Evolutionary conservation across 2,888 invertebrate species (phyloP).

Genomic region (Trypoxylon attenuatum): DNA sequence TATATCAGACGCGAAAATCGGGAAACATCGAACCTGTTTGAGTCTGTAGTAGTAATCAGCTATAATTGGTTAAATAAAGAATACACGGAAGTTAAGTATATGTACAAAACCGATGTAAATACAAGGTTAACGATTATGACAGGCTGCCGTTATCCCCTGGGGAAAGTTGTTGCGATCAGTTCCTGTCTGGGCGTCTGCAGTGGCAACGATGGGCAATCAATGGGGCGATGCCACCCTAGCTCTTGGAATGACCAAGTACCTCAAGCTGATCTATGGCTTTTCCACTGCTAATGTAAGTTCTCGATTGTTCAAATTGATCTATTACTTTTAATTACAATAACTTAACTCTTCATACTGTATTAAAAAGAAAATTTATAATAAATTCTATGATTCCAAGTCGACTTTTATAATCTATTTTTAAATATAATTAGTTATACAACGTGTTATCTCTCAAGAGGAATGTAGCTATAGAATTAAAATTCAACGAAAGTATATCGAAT

Average conservation of each 20-base stretch:
- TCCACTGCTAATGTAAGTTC: slow-evolving; percentile 77
- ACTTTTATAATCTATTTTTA: too few relatives aligned
- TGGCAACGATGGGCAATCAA: slow-evolving; percentile 78
- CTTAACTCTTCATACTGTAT: too few relatives aligned
- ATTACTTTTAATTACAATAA: too few relatives aligned
- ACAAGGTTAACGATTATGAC: slow-evolving; percentile 4
- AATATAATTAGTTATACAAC: too few relatives aligned
- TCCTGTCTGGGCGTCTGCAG: slow-evolving; percentile 79
- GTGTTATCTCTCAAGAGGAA: neutral
- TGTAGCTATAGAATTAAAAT: neutral
- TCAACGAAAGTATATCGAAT: neutral
- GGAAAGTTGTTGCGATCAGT: slow-evolving; percentile 76
- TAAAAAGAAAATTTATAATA: too few relatives aligned
- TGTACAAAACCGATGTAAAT: too few relatives aligned
- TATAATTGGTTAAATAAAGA: neutral
- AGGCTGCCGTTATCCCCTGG: slow-evolving; percentile 76
- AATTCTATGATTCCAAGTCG: too few relatives aligned
- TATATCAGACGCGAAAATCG: too few relatives aligned
- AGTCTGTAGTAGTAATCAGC: too few relatives aligned
- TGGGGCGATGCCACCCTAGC: slow-evolving; percentile 79
- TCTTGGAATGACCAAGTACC: slow-evolving; percentile 78
- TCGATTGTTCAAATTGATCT: too few relatives aligned
- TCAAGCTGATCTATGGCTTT: slow-evolving; percentile 78
- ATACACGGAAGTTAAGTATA: neutral
- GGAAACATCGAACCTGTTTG: too few relatives aligned